Percentiles rank a stretch among this genome's conserved stretches.
These are phyloP conservation scores for Rhopalosiphum padi DNA, from an alignment of 1,140 invertebrate genomes.

Conservation along the genomic window DNA sequence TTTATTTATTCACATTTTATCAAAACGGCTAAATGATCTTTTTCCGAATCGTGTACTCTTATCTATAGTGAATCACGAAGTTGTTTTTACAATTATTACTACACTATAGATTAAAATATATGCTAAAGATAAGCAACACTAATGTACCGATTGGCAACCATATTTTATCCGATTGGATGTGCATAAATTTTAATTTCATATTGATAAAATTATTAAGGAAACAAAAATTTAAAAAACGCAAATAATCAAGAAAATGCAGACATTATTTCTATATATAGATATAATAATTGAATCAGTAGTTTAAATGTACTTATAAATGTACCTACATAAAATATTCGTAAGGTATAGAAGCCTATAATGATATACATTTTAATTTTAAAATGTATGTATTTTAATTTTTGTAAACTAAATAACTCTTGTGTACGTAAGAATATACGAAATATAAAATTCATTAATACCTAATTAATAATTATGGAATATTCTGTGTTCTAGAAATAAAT, in stretches of 20 bases:
- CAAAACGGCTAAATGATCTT: not conserved
- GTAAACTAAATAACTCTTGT: not conserved
- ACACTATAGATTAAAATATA: constrained; percentile 4
- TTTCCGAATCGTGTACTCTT: not conserved
- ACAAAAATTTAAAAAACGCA: not conserved
- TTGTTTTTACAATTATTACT: constrained; percentile 9
- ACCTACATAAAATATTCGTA: not conserved
- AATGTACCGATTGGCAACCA: not conserved
- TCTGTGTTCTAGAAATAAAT: not conserved
- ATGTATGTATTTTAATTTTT: not conserved
- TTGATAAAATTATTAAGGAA: not conserved
- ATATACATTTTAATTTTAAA: not conserved
- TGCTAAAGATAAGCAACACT: not conserved
- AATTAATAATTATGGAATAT: no score
- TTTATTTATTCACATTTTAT: not conserved
- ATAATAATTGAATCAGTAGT: not conserved
- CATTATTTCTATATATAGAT: not conserved
- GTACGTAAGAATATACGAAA: no score
- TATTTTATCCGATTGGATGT: not conserved
- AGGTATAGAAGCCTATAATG: not conserved
- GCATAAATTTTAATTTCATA: not conserved
- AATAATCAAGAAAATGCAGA: not conserved
- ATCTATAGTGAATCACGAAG: not conserved
- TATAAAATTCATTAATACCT: no score
- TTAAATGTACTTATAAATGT: not conserved